A percentile compares a stretch with the other conserved stretches of the same genome.
Evolutionary conservation across 2,888 invertebrate genomes (phyloP).

Genomic region (Argyresthia goedartella): DNA sequence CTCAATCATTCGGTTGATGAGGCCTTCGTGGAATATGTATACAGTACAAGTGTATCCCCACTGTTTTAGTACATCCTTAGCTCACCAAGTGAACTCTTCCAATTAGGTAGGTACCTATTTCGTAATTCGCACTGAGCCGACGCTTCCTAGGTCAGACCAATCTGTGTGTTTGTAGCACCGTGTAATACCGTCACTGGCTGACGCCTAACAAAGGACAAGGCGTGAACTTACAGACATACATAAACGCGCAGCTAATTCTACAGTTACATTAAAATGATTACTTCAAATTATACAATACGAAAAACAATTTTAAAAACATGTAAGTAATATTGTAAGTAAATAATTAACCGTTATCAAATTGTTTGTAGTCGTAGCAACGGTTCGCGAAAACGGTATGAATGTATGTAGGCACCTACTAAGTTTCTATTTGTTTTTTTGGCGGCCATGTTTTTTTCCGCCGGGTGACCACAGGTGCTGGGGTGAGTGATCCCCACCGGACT

Average conservation of each 20-base stretch:
- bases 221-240: background rate
- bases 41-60: no score
- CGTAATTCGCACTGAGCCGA: no score
- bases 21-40: no score
- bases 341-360: no score
- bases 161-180: background rate
- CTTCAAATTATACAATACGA: background rate
- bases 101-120: no score
- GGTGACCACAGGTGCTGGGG: slow-evolving; percentile 19
- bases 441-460: slow-evolving; percentile 25
- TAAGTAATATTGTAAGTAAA: background rate
- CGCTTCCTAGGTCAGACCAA: no score
- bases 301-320: background rate
- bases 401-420: no score
- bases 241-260: background rate
- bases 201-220: background rate
- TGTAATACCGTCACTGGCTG: background rate
- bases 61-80: no score
- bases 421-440: slow-evolving; percentile 14
- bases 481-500: slow-evolving; percentile 15
- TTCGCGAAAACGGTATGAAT: slow-evolving; percentile 20
- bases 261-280: background rate
- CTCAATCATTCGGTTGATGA: no score
- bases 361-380: background rate
- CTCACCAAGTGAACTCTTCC: no score